Conservation (phyloP, 2,797 vertebrate genomes). For the Hylomyscus alleni region DNA sequence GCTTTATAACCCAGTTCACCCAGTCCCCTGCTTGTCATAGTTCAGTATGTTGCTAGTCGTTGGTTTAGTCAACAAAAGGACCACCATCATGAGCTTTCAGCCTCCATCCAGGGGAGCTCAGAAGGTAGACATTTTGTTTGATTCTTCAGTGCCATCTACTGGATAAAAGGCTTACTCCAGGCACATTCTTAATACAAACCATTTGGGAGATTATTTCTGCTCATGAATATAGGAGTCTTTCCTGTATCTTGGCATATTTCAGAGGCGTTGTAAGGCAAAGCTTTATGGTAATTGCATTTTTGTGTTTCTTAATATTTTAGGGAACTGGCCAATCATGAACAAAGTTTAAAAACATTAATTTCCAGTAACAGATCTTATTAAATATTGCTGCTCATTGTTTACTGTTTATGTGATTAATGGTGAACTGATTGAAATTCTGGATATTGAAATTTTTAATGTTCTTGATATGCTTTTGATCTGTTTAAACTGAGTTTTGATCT, state of each 20-base stretch:
- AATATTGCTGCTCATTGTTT: neutral
- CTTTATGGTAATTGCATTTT: slow-evolving; percentile 22
- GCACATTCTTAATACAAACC: neutral
- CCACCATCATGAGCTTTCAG: neutral
- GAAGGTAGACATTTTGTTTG: neutral
- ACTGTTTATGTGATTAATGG: slow-evolving; percentile 4
- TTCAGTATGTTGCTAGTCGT: slow-evolving; percentile 23
- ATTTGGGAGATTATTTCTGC: neutral
- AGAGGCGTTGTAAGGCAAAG: slow-evolving; percentile 36
- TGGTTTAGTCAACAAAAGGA: neutral
- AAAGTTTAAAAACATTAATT: slow-evolving; percentile 51
- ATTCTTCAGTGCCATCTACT: slow-evolving; percentile 76
- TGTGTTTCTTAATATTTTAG: slow-evolving; percentile 47
- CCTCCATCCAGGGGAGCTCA: neutral
- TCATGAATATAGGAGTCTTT: neutral
- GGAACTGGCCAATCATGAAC: neutral
- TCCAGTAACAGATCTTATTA: slow-evolving; percentile 28
- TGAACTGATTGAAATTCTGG: slow-evolving; percentile 40
- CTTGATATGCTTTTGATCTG: neutral
- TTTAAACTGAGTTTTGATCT: slow-evolving; percentile 20
- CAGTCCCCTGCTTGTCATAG: slow-evolving; percentile 2
- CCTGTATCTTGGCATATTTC: slow-evolving; percentile 27
- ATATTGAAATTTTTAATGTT: slow-evolving; percentile 38
- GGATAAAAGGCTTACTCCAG: slow-evolving; percentile 59
- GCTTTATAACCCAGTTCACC: neutral